phyloP scores from a whole-genome alignment of 1,140 invertebrate species.

The Pomacea maculata region DNA sequence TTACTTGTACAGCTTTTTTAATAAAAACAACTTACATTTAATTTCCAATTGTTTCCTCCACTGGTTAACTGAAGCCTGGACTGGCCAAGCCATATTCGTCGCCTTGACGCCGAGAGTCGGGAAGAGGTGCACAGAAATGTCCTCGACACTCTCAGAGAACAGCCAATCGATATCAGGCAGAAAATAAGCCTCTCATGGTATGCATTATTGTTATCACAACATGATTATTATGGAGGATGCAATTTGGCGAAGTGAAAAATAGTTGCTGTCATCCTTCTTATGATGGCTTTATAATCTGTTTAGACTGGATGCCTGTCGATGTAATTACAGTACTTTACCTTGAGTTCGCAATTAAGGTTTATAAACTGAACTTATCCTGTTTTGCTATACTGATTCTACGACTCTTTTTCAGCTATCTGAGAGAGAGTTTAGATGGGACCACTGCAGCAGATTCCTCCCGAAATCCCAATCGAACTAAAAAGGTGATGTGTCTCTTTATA shows the following conservation, averaged over 20 bases:
- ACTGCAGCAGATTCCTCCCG: background rate
- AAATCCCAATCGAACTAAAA: background rate
- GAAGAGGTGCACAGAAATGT: constrained; percentile 13
- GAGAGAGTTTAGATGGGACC: constrained; percentile 1
- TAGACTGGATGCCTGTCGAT: too few relatives aligned
- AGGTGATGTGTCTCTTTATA: background rate
- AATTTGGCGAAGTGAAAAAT: too few relatives aligned
- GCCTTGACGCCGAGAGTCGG: background rate
- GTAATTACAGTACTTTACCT: background rate
- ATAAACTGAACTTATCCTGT: background rate
- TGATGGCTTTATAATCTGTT: too few relatives aligned
- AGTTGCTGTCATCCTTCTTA: too few relatives aligned
- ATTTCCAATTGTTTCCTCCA: too few relatives aligned
- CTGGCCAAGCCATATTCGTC: constrained; percentile 10
- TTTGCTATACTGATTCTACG: background rate
- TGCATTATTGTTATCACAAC: too few relatives aligned
- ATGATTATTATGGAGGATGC: too few relatives aligned
- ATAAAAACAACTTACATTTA: too few relatives aligned
- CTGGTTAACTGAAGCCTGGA: background rate
- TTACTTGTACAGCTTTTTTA: too few relatives aligned
- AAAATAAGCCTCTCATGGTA: too few relatives aligned
- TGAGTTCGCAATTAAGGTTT: background rate
- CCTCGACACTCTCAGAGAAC: constrained; percentile 14
- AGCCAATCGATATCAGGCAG: constrained; percentile 1
- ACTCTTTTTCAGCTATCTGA: background rate